Conservation (phyloP, 2,113 vertebrate genomes). For the Cardinalis cardinalis region DNA sequence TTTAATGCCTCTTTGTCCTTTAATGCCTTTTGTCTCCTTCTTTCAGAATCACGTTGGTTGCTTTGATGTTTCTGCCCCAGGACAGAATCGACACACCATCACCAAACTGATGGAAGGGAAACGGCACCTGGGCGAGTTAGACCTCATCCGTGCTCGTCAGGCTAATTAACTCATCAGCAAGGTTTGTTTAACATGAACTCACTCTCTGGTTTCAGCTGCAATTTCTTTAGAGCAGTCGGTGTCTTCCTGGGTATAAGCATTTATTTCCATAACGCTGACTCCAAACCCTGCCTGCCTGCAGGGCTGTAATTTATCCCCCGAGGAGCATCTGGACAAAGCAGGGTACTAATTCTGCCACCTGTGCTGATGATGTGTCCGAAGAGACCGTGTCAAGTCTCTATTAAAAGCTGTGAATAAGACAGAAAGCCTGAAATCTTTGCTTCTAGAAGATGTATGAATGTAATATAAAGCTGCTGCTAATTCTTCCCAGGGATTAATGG, state of each 20-base stretch:
- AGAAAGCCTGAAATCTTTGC: not conserved
- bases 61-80: not conserved
- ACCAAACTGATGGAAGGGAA: not conserved
- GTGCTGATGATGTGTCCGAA: not conserved
- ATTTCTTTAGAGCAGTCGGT: not conserved
- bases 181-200: not conserved
- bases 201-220: not conserved
- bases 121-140: not conserved
- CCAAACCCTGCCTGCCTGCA: not conserved
- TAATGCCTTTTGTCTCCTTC: not conserved
- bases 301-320: not conserved
- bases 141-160: not conserved
- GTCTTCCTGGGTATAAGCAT: not conserved
- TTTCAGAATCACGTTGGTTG: not conserved
- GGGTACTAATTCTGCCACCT: conserved; percentile 9
- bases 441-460: conserved; percentile 1
- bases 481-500: conserved; percentile 42
- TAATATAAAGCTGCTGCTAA: conserved; percentile 27
- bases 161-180: not conserved
- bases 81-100: not conserved
- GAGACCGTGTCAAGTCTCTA: not conserved
- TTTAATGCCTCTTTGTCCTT: not conserved
- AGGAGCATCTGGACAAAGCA: not conserved
- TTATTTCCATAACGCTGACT: conserved; percentile 35
- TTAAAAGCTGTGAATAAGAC: conserved; percentile 1